Evolutionary conservation across 2,113 vertebrate species (phyloP).

Genomic region (Gadus chalcogrammus): DNA sequence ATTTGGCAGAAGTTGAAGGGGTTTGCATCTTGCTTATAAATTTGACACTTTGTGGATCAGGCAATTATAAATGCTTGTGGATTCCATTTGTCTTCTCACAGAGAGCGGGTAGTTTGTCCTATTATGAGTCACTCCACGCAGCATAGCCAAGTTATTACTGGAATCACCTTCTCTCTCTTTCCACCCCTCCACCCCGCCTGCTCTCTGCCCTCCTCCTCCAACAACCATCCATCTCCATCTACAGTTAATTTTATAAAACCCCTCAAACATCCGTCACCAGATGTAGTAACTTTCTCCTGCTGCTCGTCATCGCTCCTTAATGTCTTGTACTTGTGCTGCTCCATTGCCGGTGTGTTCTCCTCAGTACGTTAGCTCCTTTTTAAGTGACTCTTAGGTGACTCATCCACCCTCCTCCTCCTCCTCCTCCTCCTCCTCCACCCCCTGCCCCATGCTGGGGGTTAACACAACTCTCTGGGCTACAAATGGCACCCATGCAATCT

Average conservation of each 20-base stretch:
- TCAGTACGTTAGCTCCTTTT: constrained; percentile 9
- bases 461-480: no score
- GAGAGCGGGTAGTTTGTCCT: background rate
- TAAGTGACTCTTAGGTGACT: constrained; percentile 31
- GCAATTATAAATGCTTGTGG: constrained; percentile 10
- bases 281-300: constrained; percentile 18
- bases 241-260: background rate
- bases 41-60: background rate
- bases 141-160: constrained; percentile 35
- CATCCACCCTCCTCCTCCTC: constrained; percentile 17
- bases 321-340: constrained; percentile 25
- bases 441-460: background rate
- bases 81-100: constrained; percentile 1
- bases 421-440: constrained; percentile 12
- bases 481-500: no score
- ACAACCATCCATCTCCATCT: constrained; percentile 19
- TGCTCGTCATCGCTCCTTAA: background rate
- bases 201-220: constrained; percentile 5
- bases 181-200: constrained; percentile 20
- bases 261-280: constrained; percentile 5
- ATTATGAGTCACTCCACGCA: constrained; percentile 46
- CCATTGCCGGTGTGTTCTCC: background rate
- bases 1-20: constrained; percentile 1
- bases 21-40: constrained; percentile 6
- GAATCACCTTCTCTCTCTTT: constrained; percentile 31